phyloP scores from a whole-genome alignment of 2,888 invertebrate species.

The Hemithea aestivaria region DNA sequence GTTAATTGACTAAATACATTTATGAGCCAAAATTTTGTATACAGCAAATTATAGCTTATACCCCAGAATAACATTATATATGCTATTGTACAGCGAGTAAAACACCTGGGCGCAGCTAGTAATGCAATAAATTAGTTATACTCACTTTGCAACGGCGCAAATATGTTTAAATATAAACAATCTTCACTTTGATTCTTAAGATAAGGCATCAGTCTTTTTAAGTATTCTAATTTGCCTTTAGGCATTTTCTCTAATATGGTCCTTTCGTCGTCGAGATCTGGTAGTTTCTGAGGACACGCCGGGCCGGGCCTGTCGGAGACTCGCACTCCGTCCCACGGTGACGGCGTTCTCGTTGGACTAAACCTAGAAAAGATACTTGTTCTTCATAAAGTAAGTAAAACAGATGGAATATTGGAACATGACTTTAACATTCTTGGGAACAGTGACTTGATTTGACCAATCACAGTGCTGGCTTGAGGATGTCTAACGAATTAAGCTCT shows the following conservation, averaged over 20 bases:
- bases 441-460: no score
- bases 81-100: no score
- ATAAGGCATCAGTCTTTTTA: constrained; percentile 93
- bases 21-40: no score
- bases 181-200: constrained; percentile 97
- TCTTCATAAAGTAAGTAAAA: no score
- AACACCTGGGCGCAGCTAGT: no score
- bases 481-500: no score
- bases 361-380: constrained; percentile 83
- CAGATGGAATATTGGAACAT: no score
- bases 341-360: constrained; percentile 95
- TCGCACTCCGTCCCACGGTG: constrained; percentile 93
- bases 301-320: constrained; percentile 89
- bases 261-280: constrained; percentile 90
- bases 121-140: constrained; percentile 29
- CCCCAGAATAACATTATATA: no score
- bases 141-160: constrained; percentile 96
- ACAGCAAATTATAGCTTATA: no score
- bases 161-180: constrained; percentile 98
- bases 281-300: constrained; percentile 94
- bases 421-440: no score
- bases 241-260: constrained; percentile 92
- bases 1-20: no score
- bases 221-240: constrained; percentile 92
- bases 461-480: no score